Conservation (phyloP, 2,888 invertebrate genomes). For the Galerucella nymphaeae region DNA sequence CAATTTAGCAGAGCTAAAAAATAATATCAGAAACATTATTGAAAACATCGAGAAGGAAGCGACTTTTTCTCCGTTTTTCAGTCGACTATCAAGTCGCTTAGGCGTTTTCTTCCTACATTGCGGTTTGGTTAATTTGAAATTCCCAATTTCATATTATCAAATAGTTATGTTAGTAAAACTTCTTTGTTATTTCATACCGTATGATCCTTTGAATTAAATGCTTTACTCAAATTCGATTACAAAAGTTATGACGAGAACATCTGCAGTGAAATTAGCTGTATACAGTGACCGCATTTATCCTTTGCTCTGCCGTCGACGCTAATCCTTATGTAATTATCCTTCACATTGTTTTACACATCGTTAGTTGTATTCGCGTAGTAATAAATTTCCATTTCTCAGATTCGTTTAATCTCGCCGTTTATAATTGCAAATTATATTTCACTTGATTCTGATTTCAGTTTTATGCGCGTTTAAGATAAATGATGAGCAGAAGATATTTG, state of each 20-base stretch:
- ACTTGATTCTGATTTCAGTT: conserved; percentile 23
- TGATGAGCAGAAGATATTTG: not conserved
- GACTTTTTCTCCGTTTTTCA: no score
- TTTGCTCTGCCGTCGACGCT: conserved; percentile 35
- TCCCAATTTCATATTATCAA: not conserved
- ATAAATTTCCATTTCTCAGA: conserved; percentile 37
- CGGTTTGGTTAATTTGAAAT: not conserved
- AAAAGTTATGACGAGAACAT: conserved; percentile 36
- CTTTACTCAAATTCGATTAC: conserved; percentile 31
- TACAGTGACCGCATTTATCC: conserved; percentile 38
- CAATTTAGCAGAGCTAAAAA: no score
- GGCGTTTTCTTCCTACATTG: no score
- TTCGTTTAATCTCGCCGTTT: conserved; percentile 37
- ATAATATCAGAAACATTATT: no score
- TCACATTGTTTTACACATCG: conserved; percentile 42
- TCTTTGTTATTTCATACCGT: not conserved
- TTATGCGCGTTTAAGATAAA: not conserved
- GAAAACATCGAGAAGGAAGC: no score
- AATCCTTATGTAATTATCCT: conserved; percentile 42
- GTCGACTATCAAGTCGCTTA: no score
- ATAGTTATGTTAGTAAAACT: not conserved
- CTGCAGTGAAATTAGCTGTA: conserved; percentile 36
- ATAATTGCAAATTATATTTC: conserved; percentile 37
- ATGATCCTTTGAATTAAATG: not conserved
- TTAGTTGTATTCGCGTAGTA: conserved; percentile 40